A percentile compares a stretch with the other conserved stretches of the same genome.
Evolutionary conservation across 2,888 invertebrate genomes (phyloP).

Genomic region (Leucophora obtusa): DNA sequence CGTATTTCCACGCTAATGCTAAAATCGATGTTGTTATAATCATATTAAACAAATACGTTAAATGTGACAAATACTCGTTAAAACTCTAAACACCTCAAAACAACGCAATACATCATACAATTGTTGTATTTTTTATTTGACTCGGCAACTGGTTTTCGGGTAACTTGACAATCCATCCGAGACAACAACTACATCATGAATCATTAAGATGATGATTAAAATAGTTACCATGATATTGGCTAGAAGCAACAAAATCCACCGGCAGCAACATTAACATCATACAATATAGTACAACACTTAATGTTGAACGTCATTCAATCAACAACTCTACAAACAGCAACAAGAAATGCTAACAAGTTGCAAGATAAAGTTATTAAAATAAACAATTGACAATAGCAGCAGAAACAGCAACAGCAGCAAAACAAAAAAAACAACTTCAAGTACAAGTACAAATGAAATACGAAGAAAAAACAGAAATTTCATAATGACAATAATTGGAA

Average conservation of each 20-base stretch:
- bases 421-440: constrained; percentile 34
- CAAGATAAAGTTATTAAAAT: constrained; percentile 59
- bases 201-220: constrained; percentile 61
- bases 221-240: constrained; percentile 50
- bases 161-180: background rate
- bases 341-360: constrained; percentile 43
- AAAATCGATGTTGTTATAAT: too few relatives aligned
- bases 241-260: constrained; percentile 29
- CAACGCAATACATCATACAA: constrained; percentile 23
- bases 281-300: constrained; percentile 24
- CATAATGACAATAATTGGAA: constrained; percentile 60
- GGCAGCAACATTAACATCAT: constrained; percentile 19
- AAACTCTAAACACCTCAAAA: constrained; percentile 10
- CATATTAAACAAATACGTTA: too few relatives aligned
- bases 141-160: constrained; percentile 11
- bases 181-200: constrained; percentile 31
- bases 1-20: too few relatives aligned
- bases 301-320: constrained; percentile 56
- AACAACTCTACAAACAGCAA: constrained; percentile 18
- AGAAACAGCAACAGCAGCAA: constrained; percentile 38
- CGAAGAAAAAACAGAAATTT: constrained; percentile 30
- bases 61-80: too few relatives aligned
- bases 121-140: constrained; percentile 1
- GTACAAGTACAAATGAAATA: constrained; percentile 47
- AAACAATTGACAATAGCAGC: constrained; percentile 50